phyloP scores from a whole-genome alignment of 2,888 invertebrate species.

The Conus canariensis region DNA sequence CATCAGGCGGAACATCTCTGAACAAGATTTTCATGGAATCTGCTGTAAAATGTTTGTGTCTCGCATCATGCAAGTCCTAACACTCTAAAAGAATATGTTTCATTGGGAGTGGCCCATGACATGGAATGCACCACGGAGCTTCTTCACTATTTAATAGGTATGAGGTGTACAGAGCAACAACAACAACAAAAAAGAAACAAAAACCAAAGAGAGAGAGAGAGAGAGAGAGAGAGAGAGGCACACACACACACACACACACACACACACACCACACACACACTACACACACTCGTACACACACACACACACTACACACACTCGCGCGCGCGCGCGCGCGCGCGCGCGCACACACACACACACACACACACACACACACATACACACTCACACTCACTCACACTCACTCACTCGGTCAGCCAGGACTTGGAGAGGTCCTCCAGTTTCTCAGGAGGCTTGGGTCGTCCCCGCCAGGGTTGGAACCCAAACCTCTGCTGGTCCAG shows the following conservation, averaged over 20 bases:
- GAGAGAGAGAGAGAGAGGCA: neutral
- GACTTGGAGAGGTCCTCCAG: neutral
- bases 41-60: no score
- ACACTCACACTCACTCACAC: neutral
- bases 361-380: conserved; percentile 13
- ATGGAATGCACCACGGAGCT: no score
- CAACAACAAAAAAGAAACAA: no score
- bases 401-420: conserved; percentile 29
- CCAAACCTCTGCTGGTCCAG: conserved; percentile 23
- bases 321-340: neutral
- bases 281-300: neutral
- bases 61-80: no score
- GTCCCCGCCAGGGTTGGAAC: conserved; percentile 18
- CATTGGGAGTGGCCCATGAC: no score
- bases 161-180: no score
- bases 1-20: no score
- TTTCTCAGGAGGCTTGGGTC: conserved; percentile 32
- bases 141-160: no score
- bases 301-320: neutral
- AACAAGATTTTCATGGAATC: no score
- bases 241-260: neutral
- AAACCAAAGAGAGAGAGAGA: no score
- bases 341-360: neutral
- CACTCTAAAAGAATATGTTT: no score
- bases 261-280: neutral